Evolutionary conservation across 1,140 invertebrate genomes (phyloP).

Genomic region (Stenopsyche tienmushanensis): DNA sequence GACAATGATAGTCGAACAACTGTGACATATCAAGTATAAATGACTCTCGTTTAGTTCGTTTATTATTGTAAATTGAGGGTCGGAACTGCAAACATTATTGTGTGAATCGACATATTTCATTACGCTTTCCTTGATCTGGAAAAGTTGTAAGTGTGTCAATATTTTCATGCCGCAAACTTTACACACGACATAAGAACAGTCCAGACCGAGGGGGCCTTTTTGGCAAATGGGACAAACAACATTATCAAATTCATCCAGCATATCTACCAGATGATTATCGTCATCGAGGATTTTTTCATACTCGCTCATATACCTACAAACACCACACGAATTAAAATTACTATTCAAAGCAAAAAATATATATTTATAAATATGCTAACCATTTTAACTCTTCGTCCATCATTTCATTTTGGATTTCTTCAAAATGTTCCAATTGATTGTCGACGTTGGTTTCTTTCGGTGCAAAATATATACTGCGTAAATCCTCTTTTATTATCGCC

Average conservation of each 20-base stretch:
- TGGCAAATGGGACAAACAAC: conserved; percentile 39
- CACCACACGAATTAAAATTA: not conserved
- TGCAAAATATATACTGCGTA: conserved; percentile 18
- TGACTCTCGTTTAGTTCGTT: conserved; percentile 32
- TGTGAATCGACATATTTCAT: conserved; percentile 29
- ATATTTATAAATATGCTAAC: conserved; percentile 13
- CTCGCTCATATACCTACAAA: conserved; percentile 33
- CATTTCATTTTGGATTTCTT: conserved; percentile 26
- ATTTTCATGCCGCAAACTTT: conserved; percentile 32
- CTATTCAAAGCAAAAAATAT: conserved; percentile 5
- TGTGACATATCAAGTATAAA: conserved; percentile 35
- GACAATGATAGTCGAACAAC: conserved; percentile 31
- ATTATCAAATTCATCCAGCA: conserved; percentile 33
- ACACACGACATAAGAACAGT: too few relatives aligned
- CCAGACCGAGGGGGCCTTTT: too few relatives aligned
- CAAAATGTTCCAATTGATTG: not conserved
- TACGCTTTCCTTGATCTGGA: conserved; percentile 36
- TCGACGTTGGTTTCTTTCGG: conserved; percentile 6
- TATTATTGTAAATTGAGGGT: conserved; percentile 30
- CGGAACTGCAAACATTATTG: conserved; percentile 20
- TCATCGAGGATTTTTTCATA: conserved; percentile 38
- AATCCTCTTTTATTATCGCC: conserved; percentile 33
- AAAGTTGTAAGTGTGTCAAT: conserved; percentile 6
- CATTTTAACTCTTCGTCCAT: conserved; percentile 31
- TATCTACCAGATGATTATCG: conserved; percentile 29